These are phyloP conservation scores for Zaprionus nigranus DNA, from an alignment of 1,140 invertebrate genomes.

Conservation along the genomic window DNA sequence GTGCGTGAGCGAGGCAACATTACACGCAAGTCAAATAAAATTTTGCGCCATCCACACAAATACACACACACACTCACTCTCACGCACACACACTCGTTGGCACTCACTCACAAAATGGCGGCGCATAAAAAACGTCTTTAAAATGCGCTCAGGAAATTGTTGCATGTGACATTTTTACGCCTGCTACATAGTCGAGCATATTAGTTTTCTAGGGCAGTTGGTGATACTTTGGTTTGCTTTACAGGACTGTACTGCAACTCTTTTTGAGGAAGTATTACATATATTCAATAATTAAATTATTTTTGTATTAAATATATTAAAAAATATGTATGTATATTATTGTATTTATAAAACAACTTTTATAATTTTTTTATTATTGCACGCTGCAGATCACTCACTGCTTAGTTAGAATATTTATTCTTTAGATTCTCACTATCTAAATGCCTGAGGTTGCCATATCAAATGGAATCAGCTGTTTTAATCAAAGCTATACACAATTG, in stretches of 20 bases:
- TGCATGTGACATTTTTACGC: slow-evolving; percentile 70
- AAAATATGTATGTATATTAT: not conserved
- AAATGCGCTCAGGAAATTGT: slow-evolving; percentile 76
- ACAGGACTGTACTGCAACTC: too few relatives aligned
- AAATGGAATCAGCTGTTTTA: too few relatives aligned
- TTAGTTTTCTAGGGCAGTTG: not conserved
- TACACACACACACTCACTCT: slow-evolving; percentile 29
- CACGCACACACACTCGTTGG: slow-evolving; percentile 41
- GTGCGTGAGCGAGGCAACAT: slow-evolving; percentile 57
- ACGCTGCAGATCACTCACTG: too few relatives aligned
- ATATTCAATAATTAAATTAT: too few relatives aligned
- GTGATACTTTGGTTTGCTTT: not conserved
- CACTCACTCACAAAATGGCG: slow-evolving; percentile 71
- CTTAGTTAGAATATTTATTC: too few relatives aligned
- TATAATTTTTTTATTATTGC: not conserved
- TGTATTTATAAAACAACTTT: not conserved
- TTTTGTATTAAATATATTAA: too few relatives aligned
- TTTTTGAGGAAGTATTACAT: too few relatives aligned
- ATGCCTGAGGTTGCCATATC: too few relatives aligned
- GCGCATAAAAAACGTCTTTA: slow-evolving; percentile 74
- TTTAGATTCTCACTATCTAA: too few relatives aligned
- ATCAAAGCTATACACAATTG: too few relatives aligned
- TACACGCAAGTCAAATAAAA: slow-evolving; percentile 80
- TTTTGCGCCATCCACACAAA: slow-evolving; percentile 48
- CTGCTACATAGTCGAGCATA: not conserved